phyloP scores from a whole-genome alignment of 2,888 invertebrate species.

The Orthosia gothica region DNA sequence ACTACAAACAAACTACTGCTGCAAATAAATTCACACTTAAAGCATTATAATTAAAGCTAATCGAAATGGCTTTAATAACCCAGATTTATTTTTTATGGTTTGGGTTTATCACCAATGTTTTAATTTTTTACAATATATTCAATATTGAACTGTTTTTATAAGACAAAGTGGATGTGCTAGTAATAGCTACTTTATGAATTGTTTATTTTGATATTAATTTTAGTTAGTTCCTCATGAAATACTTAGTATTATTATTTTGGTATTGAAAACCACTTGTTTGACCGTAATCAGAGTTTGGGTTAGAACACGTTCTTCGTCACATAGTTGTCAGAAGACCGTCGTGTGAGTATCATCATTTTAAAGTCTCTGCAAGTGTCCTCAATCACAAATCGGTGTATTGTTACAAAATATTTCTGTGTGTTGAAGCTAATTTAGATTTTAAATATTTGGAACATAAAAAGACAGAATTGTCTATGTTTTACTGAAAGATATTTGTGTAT shows the following conservation, averaged over 20 bases:
- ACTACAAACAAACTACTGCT: slow-evolving; percentile 46
- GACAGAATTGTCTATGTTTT: not conserved
- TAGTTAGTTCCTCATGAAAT: not conserved
- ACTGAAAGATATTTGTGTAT: not conserved
- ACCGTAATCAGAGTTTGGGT: slow-evolving; percentile 86
- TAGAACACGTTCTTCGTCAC: slow-evolving; percentile 88
- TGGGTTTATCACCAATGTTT: not conserved
- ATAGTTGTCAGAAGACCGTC: slow-evolving; percentile 91
- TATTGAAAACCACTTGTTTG: slow-evolving; percentile 36
- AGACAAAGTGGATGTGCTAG: not conserved
- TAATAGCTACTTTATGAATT: not conserved
- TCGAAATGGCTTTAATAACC: not conserved
- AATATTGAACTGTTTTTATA: rapidly evolving
- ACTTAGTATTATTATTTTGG: not conserved
- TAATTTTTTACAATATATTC: not conserved
- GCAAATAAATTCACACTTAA: slow-evolving; percentile 24
- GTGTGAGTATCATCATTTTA: slow-evolving; percentile 91
- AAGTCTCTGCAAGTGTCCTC: slow-evolving; percentile 53
- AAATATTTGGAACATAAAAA: not conserved
- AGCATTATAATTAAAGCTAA: not conserved
- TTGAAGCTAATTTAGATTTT: not conserved
- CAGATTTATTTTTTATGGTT: not conserved
- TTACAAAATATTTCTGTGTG: not conserved
- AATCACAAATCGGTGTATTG: not conserved
- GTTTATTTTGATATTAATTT: not conserved